Evolutionary conservation across 2,888 invertebrate species (phyloP), one percentile per base, ranked within the genome.

Genomic region (Cataglyphis albicans): DNA sequence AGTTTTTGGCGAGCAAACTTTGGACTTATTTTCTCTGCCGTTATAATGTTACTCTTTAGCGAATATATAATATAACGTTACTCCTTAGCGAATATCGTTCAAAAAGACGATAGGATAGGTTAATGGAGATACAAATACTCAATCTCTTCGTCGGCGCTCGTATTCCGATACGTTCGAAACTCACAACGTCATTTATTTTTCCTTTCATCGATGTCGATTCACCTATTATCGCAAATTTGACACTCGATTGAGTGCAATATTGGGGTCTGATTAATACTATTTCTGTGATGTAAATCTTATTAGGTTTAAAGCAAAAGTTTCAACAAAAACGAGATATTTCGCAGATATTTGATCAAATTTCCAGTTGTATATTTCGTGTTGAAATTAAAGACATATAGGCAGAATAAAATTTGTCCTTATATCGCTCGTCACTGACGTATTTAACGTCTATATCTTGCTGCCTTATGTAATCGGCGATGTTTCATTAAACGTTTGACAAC

Each of bases 51-150:
- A n/a, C 35, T 75, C 63, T 21, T 75, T 59, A 41, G 57, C 15
- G 41, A 67, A 78, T 68, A 44, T 55, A 35, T 35, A 35, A 35
- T 35, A 35, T 64, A 67, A 65, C 38, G 38, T 76, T 48, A n/a
- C 35, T 75, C 63, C 32, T 75, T 59, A 41, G 57, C 15, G 41
- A 67, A 78, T 68, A 44, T 55, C 10, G 21, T 29, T 55, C 29
- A 55, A 44, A n/a, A 18, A 57, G 6, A 52, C 52, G 52, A n/a
- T 52, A 52, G 52, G 3, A n/a, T 9, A 29, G 10, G 3, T 55
- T 55, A 29, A 64, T 57, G 55, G 61, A 75, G 35, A 63, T 48
- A 81, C 75, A 76, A 84, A 86, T 86, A 78, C 76, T 86, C 84
- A 81, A 81, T 87, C 80, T 61, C 82, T 32, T 68, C 63, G 85